Evolutionary conservation across 2,797 vertebrate genomes (phyloP), one percentile per base, ranked within the genome.

Genomic region (Rhinoraja longicauda): DNA sequence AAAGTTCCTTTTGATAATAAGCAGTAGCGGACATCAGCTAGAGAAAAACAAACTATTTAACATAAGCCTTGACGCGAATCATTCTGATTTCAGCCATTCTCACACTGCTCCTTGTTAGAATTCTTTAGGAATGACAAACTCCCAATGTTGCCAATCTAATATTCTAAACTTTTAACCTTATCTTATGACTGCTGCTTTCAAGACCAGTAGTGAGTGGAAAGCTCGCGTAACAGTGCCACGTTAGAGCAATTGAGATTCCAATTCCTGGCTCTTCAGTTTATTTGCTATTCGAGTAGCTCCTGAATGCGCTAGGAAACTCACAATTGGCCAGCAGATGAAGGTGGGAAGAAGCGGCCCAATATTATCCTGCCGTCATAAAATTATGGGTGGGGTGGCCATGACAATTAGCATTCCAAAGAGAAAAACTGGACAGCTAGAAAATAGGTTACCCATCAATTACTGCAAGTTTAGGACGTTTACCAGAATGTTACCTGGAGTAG

Each of bases 11-110:
- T 88, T 88, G 84, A 67, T 88, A 67, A 88, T 67, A 88, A 88
- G 29, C 84, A 88, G 84, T 67, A 36, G 84, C 84, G 88, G 7
- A 21, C 59, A 88, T 88, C 84, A 88, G 84, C 84, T n/a, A 88
- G 59, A 67, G n/a, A 67, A 88, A 88, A n/a, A 64, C 84, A 88
- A 19, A 67, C 62, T 36, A 88, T 62, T 19, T 32, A 32, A 9
- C 84, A 88, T 15, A 32, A 88, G 36, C 3, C 24, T 70, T 4
- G 4, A 21, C 70, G 67, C 9, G 9, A 21, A 21, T 6, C 8
- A 36, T 88, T 88, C 7, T 36, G 32, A 17, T 67, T 67, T 67
- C 19, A 21, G 62, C 32, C 32, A 88, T 19, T 88, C 59, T 17
- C 15, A 19, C 32, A n/a, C 17, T n/a, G 36, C 8, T n/a, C 8